These are phyloP conservation scores for Eurystomus gularis DNA, from an alignment of 2,113 vertebrate species.

Conservation along the genomic window DNA sequence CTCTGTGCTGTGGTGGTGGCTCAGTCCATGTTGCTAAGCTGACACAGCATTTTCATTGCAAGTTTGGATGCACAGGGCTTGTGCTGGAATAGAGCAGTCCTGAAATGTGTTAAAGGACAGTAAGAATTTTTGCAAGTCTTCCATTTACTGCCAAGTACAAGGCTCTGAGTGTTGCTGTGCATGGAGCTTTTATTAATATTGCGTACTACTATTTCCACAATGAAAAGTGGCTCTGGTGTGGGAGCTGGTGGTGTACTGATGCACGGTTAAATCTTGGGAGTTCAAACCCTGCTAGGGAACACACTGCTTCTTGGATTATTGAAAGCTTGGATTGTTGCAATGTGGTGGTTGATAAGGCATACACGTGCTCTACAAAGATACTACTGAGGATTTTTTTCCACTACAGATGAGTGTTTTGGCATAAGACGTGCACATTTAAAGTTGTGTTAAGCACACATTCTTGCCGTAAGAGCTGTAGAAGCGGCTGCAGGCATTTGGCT, in stretches of 20 bases:
- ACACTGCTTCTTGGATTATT: neutral
- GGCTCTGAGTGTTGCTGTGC: neutral
- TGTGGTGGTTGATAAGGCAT: neutral
- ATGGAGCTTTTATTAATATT: neutral
- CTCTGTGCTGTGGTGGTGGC: neutral
- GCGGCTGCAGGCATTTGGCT: constrained; percentile 48
- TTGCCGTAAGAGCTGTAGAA: constrained; percentile 38
- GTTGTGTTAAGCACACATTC: constrained; percentile 19
- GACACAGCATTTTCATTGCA: neutral
- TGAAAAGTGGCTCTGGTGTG: neutral
- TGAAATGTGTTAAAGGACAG: neutral
- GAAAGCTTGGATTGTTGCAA: neutral
- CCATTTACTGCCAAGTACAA: neutral
- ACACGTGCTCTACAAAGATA: neutral
- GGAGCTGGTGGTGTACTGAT: neutral
- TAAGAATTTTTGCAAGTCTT: neutral
- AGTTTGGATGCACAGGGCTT: neutral
- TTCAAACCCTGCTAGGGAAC: neutral
- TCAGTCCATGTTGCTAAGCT: neutral
- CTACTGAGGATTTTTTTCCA: neutral
- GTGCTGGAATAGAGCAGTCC: neutral
- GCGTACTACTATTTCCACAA: neutral
- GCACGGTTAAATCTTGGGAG: neutral
- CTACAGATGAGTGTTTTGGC: constrained; percentile 37
- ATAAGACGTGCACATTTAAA: neutral